Evolutionary conservation across 2,797 vertebrate genomes (phyloP).

Genomic region (Varecia variegata): DNA sequence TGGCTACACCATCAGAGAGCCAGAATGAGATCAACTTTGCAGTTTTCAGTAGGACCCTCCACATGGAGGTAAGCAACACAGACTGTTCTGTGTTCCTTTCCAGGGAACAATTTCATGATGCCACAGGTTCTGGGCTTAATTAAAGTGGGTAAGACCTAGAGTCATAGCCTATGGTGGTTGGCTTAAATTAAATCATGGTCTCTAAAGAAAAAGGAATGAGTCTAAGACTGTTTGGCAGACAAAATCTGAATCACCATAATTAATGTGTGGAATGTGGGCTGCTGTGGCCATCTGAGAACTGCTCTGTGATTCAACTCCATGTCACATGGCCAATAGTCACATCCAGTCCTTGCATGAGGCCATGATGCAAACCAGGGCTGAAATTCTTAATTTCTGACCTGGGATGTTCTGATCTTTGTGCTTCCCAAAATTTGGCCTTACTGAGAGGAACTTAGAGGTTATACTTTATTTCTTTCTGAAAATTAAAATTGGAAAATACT

Average conservation of each 20-base stretch:
- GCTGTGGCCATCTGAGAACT: no score
- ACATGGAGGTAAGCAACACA: not conserved
- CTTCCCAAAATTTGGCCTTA: not conserved
- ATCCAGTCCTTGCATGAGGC: not conserved
- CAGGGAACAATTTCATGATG: not conserved
- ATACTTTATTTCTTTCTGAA: not conserved
- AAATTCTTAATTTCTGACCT: not conserved
- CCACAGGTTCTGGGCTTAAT: not conserved
- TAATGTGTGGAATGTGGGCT: not conserved
- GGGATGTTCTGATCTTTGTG: not conserved
- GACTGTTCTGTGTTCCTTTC: not conserved
- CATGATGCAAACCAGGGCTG: not conserved
- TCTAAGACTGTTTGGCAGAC: not conserved
- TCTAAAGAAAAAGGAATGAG: not conserved
- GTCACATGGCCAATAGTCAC: not conserved
- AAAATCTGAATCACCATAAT: not conserved
- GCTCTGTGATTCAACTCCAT: not conserved
- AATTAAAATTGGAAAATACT: constrained; percentile 40
- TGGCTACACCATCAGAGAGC: not conserved
- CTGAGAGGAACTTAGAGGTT: not conserved
- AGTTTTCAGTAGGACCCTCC: not conserved
- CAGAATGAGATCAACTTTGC: not conserved
- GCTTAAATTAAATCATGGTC: not conserved
- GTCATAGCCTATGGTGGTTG: not conserved
- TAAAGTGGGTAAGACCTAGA: not conserved